Conservation (phyloP, 2,797 vertebrate species). For the Enteromius argenteus region DNA sequence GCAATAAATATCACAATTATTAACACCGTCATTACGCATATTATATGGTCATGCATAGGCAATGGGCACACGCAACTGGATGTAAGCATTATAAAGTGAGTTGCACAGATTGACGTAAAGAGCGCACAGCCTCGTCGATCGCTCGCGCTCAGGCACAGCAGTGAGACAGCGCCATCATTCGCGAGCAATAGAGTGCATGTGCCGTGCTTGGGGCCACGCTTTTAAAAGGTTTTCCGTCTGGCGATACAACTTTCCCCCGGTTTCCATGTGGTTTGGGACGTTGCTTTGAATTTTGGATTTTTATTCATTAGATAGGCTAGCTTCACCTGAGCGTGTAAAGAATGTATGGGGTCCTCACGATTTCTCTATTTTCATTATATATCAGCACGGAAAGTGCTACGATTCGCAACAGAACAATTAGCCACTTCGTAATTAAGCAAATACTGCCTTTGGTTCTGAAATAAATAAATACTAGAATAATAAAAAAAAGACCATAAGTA, state of each 20-base stretch:
- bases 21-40: neutral
- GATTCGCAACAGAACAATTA: neutral
- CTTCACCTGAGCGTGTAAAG: neutral
- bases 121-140: conserved; percentile 63
- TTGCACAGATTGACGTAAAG: conserved; percentile 49
- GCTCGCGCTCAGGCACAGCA: conserved; percentile 66
- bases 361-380: neutral
- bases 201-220: neutral
- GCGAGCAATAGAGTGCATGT: conserved; percentile 53
- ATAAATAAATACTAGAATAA: neutral
- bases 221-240: neutral
- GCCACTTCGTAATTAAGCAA: neutral
- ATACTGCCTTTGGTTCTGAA: neutral
- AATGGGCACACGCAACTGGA: conserved; percentile 16
- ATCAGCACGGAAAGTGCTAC: neutral
- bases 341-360: neutral
- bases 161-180: conserved; percentile 83
- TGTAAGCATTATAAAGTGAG: conserved; percentile 35
- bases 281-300: neutral
- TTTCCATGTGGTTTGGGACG: neutral
- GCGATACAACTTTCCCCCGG: neutral
- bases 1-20: neutral
- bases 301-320: neutral
- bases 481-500: too few relatives aligned
- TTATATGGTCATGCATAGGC: neutral